Base-by-base conservation (phyloP, 1,140 invertebrate species). In the Drosophila jambulina region DNA sequence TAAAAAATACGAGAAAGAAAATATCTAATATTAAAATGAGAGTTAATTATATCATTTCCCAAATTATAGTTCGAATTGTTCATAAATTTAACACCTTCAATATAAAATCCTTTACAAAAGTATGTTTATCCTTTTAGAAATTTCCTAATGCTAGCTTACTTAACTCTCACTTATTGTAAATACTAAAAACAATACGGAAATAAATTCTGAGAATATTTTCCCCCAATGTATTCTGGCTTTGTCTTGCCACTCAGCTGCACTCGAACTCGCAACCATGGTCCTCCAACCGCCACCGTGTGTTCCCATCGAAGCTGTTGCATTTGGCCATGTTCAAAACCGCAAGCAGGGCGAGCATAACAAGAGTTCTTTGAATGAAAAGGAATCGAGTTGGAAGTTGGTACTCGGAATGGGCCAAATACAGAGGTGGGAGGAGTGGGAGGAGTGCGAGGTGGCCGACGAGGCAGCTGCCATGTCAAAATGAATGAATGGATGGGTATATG, bases 391-490 rank as follows among this genome's bases (percentile, higher is more conserved):
- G 25, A 54, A 36, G 53, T 36, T 23, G 36, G 27, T 12, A 27
- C 27, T 23, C 53, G 64, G 19, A n/a, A 36, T 64, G n/a, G 29
- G 49, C 12, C 49, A 34, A n/a, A 51, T 6, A 12, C 9, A 19
- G 9, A 12, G 51, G 36, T n/a, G 13, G 13, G 9, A 7, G 7
- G 8, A 5, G 36, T n/a, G 13, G 13, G 9, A 7, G 7, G 8
- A 5, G 48, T 51, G 27, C 25, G 34, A n/a, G 76, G 46, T 54
- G 62, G 54, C 46, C 76, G 59, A 77, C 71, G 71, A 77, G 65
- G 64, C 84, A 80, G 75, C 84, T 84, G 84, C 83, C 85, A 88
- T 88, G 80, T 74, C 68, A 70, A 88, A 75, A 75, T 75, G 82
- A 82, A 86, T 83, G 80, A 87, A 77, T 80, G 80, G 58, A 77